Evolutionary conservation across 2,113 vertebrate genomes (phyloP).

Genomic region (Rynchops niger): DNA sequence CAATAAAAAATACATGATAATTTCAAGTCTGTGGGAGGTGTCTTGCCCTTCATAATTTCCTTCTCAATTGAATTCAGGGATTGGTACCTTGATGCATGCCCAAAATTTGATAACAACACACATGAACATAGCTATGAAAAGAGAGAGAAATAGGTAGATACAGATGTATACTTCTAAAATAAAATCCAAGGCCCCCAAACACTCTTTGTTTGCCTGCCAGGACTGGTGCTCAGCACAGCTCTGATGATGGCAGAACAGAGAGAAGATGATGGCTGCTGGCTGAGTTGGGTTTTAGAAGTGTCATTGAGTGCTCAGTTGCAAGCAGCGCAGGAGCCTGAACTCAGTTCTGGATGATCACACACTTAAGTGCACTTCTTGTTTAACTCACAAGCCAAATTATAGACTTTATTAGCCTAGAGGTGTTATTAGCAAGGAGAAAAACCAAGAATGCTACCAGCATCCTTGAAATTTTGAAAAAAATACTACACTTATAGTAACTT

Average conservation of each 20-base stretch:
- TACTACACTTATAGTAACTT: not conserved
- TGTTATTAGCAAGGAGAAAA: not conserved
- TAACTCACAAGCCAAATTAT: not conserved
- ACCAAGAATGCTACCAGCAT: not conserved
- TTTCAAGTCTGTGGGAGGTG: not conserved
- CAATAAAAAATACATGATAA: not conserved
- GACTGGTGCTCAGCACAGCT: not conserved
- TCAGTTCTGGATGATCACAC: not conserved
- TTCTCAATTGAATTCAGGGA: not conserved
- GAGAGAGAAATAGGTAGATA: not conserved
- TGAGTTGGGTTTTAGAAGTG: not conserved
- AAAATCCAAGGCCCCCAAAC: not conserved
- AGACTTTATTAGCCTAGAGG: not conserved
- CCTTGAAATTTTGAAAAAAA: not conserved
- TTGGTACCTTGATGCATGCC: not conserved
- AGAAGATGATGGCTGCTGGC: rapidly evolving
- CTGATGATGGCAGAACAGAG: not conserved
- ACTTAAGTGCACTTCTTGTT: not conserved
- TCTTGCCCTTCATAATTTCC: not conserved
- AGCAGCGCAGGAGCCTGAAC: not conserved
- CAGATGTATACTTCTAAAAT: not conserved
- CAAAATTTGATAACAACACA: not conserved
- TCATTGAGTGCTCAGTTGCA: not conserved
- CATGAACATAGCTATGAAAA: not conserved
- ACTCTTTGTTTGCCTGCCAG: not conserved